phyloP scores from a whole-genome alignment of 2,888 invertebrate genomes.

The Escarpia spicata region DNA sequence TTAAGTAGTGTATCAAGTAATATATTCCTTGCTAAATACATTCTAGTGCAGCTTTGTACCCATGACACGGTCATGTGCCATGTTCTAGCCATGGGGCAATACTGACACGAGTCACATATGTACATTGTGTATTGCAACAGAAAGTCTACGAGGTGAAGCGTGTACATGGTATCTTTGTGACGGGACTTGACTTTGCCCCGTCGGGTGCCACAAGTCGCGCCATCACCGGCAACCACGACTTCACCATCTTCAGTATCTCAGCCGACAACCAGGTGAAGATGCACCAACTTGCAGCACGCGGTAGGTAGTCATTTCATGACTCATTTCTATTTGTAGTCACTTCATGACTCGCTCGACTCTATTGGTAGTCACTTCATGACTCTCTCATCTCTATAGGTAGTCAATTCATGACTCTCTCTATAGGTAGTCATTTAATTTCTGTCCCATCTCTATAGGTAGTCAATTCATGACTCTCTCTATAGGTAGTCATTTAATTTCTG shows the following conservation, averaged over 20 bases:
- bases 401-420: too few relatives aligned
- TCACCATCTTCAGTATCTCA: constrained; percentile 92
- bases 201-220: constrained; percentile 51
- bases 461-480: too few relatives aligned
- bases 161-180: constrained; percentile 96
- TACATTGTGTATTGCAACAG: constrained; percentile 66
- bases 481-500: too few relatives aligned
- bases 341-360: too few relatives aligned
- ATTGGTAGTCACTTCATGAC: too few relatives aligned
- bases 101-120: background rate
- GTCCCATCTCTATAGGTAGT: too few relatives aligned
- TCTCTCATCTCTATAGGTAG: too few relatives aligned
- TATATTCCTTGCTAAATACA: background rate
- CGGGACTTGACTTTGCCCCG: constrained; percentile 92
- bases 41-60: background rate
- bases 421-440: too few relatives aligned
- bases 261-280: constrained; percentile 80
- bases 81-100: background rate
- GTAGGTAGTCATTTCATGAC: background rate
- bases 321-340: background rate
- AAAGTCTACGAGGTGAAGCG: constrained; percentile 82
- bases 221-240: constrained; percentile 72
- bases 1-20: background rate
- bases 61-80: background rate
- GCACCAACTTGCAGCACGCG: constrained; percentile 49